A percentile compares a stretch with the other conserved stretches of the same genome.
These are phyloP conservation scores for Drosophila melanosoma DNA, from an alignment of 2,888 invertebrate genomes.

Conservation along the genomic window DNA sequence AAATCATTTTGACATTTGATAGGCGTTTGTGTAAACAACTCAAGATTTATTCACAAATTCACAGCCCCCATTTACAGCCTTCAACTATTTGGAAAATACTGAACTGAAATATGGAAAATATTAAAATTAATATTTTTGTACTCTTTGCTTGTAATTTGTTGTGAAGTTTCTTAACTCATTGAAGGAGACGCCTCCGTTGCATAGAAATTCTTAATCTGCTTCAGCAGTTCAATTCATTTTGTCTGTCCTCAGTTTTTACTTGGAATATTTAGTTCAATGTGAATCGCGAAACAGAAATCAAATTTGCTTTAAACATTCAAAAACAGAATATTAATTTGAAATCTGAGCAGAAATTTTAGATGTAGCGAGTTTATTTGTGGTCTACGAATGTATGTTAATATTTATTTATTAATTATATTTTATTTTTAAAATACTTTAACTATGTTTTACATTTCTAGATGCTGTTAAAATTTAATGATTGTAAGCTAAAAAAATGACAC, in stretches of 20 bases:
- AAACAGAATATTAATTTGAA: background rate
- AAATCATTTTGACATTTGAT: background rate
- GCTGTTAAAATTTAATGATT: background rate
- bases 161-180: no score
- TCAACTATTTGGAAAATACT: background rate
- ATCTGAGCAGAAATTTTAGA: background rate
- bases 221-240: background rate
- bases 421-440: background rate
- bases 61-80: background rate
- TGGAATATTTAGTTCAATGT: background rate
- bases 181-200: no score
- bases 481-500: background rate
- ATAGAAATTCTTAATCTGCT: background rate
- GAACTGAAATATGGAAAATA: background rate
- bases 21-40: background rate
- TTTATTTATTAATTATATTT: background rate
- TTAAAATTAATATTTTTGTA: background rate
- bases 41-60: background rate
- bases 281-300: background rate
- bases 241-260: background rate
- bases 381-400: background rate
- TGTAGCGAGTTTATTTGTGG: background rate
- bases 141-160: background rate
- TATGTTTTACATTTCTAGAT: background rate
- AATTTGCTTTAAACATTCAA: background rate